These are phyloP conservation scores for Zeuzera pyrina DNA, from an alignment of 2,888 invertebrate species.

Conservation along the genomic window DNA sequence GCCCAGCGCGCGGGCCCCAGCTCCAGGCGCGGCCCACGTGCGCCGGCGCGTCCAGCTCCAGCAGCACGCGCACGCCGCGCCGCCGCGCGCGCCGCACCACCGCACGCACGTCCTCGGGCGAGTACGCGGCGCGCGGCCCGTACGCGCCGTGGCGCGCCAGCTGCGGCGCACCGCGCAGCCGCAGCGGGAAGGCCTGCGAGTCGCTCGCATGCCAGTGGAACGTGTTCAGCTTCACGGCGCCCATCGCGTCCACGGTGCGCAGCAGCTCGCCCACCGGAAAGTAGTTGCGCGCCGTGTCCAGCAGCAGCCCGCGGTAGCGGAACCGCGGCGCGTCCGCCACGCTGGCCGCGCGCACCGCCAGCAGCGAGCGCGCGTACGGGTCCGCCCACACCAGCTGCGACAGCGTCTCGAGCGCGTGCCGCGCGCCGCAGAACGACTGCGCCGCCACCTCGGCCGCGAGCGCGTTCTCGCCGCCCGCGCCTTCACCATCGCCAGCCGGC, in stretches of 20 bases:
- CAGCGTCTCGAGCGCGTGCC: conserved; percentile 84
- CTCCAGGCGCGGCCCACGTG: conserved; percentile 92
- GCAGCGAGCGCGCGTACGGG: conserved; percentile 74
- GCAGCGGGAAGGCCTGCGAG: conserved; percentile 93
- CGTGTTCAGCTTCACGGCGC: conserved; percentile 90
- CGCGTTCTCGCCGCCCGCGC: conserved; percentile 31
- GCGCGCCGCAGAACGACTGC: conserved; percentile 82
- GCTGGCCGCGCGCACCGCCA: conserved; percentile 76
- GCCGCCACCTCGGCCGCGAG: conserved; percentile 77
- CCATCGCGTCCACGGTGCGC: conserved; percentile 89
- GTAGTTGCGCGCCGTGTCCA: conserved; percentile 94
- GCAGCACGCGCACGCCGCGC: conserved; percentile 88
- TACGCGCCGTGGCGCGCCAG: conserved; percentile 89
- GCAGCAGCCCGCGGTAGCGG: conserved; percentile 86
- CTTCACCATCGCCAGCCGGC: conserved; percentile 40
- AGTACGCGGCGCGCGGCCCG: conserved; percentile 83
- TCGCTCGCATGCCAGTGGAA: conserved; percentile 95
- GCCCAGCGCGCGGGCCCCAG: conserved; percentile 83
- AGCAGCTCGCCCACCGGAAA: conserved; percentile 82
- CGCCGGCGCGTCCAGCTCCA: conserved; percentile 93
- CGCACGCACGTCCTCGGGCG: conserved; percentile 78
- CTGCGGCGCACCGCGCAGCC: conserved; percentile 82
- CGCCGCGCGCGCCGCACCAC: conserved; percentile 83
- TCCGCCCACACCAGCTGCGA: conserved; percentile 88
- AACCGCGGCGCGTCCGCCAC: conserved; percentile 85